Conservation (phyloP, 2,797 vertebrate species). For the Gymnoscopelus braueri region DNA sequence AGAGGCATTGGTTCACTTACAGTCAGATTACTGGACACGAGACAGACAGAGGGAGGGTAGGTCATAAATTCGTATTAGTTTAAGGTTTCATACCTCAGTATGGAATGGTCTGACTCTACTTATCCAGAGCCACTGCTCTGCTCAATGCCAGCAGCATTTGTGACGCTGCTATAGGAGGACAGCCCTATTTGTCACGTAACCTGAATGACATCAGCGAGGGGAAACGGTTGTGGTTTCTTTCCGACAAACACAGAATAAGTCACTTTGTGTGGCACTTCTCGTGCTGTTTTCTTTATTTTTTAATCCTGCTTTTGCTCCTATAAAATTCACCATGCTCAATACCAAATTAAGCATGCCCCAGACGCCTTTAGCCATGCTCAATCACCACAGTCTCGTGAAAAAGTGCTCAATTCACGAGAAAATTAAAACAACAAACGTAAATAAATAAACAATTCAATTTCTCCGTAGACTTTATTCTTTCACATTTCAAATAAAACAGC, state of each 20-base stretch:
- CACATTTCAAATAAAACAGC: conserved; percentile 75
- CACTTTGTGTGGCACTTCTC: conserved; percentile 11
- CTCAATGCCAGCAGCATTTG: conserved; percentile 19
- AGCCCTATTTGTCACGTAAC: conserved; percentile 13
- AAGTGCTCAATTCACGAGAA: conserved; percentile 42
- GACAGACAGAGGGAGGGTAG: conserved; percentile 34
- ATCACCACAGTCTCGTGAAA: conserved; percentile 20
- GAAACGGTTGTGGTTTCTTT: neutral
- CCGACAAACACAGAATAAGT: conserved; percentile 11
- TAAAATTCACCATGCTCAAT: conserved; percentile 11
- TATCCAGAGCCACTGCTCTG: conserved; percentile 22
- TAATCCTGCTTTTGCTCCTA: neutral
- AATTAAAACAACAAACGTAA: conserved; percentile 71
- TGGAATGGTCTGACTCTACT: conserved; percentile 35
- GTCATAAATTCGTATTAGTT: conserved; percentile 50
- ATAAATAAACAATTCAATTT: conserved; percentile 76
- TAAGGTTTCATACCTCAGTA: conserved; percentile 57
- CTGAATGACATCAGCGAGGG: conserved; percentile 35
- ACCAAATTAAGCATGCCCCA: neutral
- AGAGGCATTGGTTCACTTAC: conserved; percentile 40
- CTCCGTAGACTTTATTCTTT: conserved; percentile 70
- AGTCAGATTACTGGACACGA: conserved; percentile 44
- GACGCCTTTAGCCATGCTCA: neutral
- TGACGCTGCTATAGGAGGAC: conserved; percentile 1
- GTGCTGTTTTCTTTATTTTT: neutral